These are phyloP conservation scores for Leucophenga montana DNA, from an alignment of 2,888 invertebrate species.

Conservation along the genomic window DNA sequence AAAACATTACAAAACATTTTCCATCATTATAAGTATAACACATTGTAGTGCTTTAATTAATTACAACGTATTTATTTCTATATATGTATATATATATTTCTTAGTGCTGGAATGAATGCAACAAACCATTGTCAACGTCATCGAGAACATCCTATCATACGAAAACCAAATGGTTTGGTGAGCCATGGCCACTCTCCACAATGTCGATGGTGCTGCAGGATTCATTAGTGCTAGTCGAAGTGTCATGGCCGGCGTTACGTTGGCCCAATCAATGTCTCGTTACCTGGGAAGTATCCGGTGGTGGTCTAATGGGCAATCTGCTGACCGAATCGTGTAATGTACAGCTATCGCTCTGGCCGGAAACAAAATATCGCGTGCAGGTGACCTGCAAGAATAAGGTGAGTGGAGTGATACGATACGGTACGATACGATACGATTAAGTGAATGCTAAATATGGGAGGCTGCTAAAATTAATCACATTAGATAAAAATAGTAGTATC, in stretches of 20 bases:
- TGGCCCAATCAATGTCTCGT: slow-evolving; percentile 70
- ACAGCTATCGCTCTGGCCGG: slow-evolving; percentile 72
- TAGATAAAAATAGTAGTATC: neutral
- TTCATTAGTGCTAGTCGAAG: slow-evolving; percentile 71
- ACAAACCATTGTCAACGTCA: slow-evolving; percentile 6
- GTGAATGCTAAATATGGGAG: no score
- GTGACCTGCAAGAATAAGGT: slow-evolving; percentile 73
- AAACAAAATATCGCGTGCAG: slow-evolving; percentile 72
- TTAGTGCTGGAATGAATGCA: slow-evolving; percentile 24
- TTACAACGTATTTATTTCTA: no score
- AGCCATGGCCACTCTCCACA: slow-evolving; percentile 2
- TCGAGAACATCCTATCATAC: neutral
- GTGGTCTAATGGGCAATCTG: slow-evolving; percentile 72
- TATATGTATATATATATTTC: no score
- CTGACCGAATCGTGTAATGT: slow-evolving; percentile 72
- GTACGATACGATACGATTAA: no score
- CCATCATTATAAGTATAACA: no score
- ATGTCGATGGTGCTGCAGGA: slow-evolving; percentile 60
- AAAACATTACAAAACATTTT: no score
- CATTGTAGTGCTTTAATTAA: no score
- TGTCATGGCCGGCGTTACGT: slow-evolving; percentile 69
- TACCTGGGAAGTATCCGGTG: slow-evolving; percentile 73
- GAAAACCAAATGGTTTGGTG: slow-evolving; percentile 9
- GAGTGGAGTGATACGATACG: slow-evolving; percentile 46
- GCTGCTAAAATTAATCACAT: neutral